phyloP scores from a whole-genome alignment of 30 jellyfish, hydroid and myxozoan species.

The Haliclystus octoradiatus region DNA sequence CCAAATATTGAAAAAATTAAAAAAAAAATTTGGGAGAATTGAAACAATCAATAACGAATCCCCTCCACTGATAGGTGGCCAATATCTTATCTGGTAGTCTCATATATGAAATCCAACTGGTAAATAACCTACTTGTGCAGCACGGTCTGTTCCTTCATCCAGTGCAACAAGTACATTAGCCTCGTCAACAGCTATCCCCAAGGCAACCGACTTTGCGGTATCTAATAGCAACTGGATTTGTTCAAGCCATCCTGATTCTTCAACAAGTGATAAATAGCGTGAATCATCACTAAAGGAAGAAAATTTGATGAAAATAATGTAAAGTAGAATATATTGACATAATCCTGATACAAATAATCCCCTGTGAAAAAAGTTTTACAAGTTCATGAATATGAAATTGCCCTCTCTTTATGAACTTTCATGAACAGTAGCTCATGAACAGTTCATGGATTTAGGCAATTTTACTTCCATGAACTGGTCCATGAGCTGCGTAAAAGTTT shows the following conservation, averaged over 20 bases:
- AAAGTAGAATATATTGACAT: not conserved
- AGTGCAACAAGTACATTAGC: slow-evolving; percentile 45
- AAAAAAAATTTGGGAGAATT: not conserved
- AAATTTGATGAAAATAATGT: not conserved
- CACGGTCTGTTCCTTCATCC: slow-evolving; percentile 56
- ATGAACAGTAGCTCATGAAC: no score
- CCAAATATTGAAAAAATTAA: no score
- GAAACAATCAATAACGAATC: not conserved
- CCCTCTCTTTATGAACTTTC: no score
- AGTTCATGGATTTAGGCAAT: no score
- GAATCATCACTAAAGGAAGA: slow-evolving; percentile 51
- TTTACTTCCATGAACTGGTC: no score
- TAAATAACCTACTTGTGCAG: slow-evolving; percentile 46
- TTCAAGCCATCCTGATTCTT: slow-evolving; percentile 74
- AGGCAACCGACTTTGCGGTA: slow-evolving; percentile 36
- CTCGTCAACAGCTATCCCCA: slow-evolving; percentile 19
- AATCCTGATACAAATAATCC: no score
- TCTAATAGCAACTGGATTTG: slow-evolving; percentile 45
- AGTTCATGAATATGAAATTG: no score
- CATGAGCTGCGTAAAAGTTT: no score
- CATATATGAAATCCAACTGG: no score
- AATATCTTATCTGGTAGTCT: no score
- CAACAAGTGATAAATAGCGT: slow-evolving; percentile 37
- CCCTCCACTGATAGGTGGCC: no score
- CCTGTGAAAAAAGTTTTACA: no score